A percentile compares a stretch with the other conserved stretches of the same genome.
These are phyloP conservation scores for Spinibarbus caldwelli DNA, from an alignment of 2,797 vertebrate genomes.

Conservation along the genomic window DNA sequence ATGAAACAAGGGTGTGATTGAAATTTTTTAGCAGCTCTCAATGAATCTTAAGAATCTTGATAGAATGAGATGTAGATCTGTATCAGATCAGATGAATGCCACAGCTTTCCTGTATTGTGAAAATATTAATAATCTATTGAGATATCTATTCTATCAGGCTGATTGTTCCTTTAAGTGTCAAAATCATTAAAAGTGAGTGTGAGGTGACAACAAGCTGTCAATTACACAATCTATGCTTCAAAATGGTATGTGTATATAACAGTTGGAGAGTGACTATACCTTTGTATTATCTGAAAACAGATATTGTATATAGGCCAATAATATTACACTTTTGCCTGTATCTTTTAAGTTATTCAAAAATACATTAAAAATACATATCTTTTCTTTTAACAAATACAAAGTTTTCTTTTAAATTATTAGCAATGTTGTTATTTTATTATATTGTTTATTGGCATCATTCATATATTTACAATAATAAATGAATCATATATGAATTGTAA, in stretches of 20 bases:
- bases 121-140: neutral
- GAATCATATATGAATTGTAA: neutral
- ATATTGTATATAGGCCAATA: neutral
- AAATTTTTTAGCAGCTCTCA: slow-evolving; percentile 37
- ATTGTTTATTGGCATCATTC: neutral
- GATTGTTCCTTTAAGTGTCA: neutral
- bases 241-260: neutral
- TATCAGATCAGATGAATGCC: neutral
- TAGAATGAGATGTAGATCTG: neutral
- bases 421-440: neutral
- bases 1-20: slow-evolving; percentile 14
- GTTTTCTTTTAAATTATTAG: neutral
- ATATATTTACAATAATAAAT: neutral
- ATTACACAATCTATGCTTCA: no score
- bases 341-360: neutral
- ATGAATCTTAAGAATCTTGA: neutral
- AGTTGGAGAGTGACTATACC: neutral
- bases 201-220: neutral
- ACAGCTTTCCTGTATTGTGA: neutral
- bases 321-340: neutral
- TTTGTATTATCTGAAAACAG: neutral
- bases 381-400: neutral
- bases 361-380: neutral
- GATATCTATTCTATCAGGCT: neutral
- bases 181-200: neutral